Base-by-base conservation (phyloP, 2,113 vertebrate genomes). In the Laticauda colubrina region DNA sequence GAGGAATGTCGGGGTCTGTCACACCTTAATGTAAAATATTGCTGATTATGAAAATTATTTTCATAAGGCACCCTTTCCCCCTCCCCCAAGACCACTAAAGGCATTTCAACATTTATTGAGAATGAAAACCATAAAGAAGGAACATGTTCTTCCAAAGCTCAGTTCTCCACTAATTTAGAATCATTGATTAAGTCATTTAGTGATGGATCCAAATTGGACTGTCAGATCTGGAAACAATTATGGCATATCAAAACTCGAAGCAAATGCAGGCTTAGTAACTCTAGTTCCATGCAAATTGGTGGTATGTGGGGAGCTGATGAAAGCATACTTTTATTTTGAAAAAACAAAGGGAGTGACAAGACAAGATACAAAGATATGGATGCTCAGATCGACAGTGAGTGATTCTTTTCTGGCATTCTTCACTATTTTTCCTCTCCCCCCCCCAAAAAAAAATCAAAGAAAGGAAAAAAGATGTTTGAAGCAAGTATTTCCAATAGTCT, bases 171-270 rank as follows among this genome's bases (percentile, higher is more conserved):
- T 98, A 94, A 98, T 98, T 97, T 96, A 92, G 94, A 91, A 18
- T 55, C 92, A 45, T 96, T 97, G 98, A 98, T 98, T 98, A 97
- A 98, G 98, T 97, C 97, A 98, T 98, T 97, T 97, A 2, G 96
- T 92, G 93, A 97, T 94, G 97, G 97, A 97, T 97, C 96, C 95
- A 97, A 98, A 98, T 98, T 85, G 88, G 95, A 94, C 94, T 97
- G 98, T 97, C 97, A 98, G 98, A 86, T 94, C 51, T 53, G 11
- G 11, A 64, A 93, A 94, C 87, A 0, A 43, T 1, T 43, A 92
- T 5, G 88, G 93, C 43, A 92, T 90, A 96, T 34, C 0, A 7
- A 93, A 96, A 95, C 92, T 91, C 86, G 5, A 93, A 92, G 94
- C 95, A 93, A 20, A 0, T 23, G n/a, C 92, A 87, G 87, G 96